A percentile compares a stretch with the other conserved stretches of the same genome.
Conservation (phyloP, 2,797 vertebrate species). For the Clamator glandarius region DNA sequence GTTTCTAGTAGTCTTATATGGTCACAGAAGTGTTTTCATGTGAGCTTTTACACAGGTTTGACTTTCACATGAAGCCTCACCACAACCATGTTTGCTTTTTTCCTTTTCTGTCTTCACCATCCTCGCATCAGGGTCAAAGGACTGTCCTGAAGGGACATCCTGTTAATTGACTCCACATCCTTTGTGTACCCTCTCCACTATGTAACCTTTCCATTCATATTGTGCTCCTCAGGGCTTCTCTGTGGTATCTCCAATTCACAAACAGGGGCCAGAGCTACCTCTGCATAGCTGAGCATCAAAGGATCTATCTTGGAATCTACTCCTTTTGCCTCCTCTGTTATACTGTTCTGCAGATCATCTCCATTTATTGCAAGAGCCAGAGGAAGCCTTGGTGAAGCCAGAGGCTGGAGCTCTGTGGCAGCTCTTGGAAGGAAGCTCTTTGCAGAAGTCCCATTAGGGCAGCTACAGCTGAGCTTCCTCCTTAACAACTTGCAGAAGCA, state of each 20-base stretch:
- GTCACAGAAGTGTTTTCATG: neutral
- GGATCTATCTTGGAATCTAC: neutral
- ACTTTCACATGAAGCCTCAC: neutral
- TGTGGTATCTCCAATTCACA: neutral
- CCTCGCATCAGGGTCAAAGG: neutral
- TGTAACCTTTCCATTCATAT: neutral
- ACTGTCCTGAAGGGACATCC: neutral
- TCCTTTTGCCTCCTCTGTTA: neutral
- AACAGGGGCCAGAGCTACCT: neutral
- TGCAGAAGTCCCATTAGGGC: constrained; percentile 29
- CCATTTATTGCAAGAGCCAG: neutral
- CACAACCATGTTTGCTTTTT: neutral
- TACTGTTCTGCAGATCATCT: neutral
- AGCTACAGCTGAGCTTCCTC: constrained; percentile 5
- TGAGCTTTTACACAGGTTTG: neutral
- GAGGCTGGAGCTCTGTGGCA: neutral
- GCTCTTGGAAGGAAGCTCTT: constrained; percentile 19
- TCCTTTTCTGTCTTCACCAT: neutral
- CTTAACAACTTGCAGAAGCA: constrained; percentile 6
- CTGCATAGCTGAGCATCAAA: neutral
- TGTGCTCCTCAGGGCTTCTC: neutral
- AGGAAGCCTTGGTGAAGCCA: neutral
- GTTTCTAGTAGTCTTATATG: neutral
- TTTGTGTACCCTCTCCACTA: neutral
- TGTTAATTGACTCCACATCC: neutral